Evolutionary conservation across 2,113 vertebrate species (phyloP).

Genomic region (Baryphthengus martii): DNA sequence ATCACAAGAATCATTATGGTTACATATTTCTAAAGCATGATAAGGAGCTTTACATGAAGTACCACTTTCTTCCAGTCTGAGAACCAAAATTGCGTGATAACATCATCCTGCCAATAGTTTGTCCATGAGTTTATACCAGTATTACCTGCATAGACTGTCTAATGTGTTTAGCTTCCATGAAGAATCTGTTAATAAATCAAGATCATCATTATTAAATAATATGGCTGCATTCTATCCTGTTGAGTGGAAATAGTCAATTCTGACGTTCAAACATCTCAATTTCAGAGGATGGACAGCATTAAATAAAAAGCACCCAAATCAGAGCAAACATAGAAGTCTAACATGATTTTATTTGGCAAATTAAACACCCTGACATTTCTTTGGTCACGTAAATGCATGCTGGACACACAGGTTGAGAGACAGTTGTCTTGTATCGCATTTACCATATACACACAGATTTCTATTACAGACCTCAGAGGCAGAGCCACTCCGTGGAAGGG

Average conservation of each 20-base stretch:
- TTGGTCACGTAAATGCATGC: background rate
- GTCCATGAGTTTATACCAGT: background rate
- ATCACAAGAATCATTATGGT: background rate
- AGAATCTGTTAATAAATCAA: conserved; percentile 18
- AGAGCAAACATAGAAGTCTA: background rate
- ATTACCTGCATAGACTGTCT: background rate
- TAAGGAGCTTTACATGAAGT: background rate
- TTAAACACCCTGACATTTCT: background rate
- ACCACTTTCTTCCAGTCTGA: background rate
- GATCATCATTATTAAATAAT: conserved; percentile 24
- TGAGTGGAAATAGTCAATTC: background rate
- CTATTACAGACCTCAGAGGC: background rate
- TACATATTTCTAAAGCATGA: background rate
- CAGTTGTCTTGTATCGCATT: background rate
- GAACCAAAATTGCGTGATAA: background rate
- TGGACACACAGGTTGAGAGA: background rate
- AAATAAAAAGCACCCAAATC: background rate
- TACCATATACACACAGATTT: background rate
- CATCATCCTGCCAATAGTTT: background rate
- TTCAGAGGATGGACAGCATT: background rate
- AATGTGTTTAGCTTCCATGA: background rate
- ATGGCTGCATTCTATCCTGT: background rate
- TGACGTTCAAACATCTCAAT: background rate
- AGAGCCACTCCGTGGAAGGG: background rate
- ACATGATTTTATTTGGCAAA: background rate